Evolutionary conservation across 2,113 vertebrate genomes (phyloP).

Genomic region (Myotis lucifugus): DNA sequence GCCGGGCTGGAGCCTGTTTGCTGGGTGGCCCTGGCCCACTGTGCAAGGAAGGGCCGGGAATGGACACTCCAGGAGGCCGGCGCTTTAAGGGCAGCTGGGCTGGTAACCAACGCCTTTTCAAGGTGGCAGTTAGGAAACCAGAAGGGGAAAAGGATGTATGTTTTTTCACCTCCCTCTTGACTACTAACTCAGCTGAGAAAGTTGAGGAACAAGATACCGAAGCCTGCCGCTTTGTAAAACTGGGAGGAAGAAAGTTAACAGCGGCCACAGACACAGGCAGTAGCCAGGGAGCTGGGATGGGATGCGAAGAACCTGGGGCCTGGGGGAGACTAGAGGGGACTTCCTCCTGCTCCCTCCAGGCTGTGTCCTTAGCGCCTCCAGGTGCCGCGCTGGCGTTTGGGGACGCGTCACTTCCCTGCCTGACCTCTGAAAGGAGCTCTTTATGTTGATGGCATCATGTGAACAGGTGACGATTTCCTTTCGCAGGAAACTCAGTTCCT

Average conservation of each 20-base stretch:
- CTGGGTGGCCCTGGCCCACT: background rate
- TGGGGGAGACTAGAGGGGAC: background rate
- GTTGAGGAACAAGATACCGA: background rate
- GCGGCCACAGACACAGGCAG: background rate
- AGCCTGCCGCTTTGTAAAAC: background rate
- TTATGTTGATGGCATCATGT: too few species aligned
- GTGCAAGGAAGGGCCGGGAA: background rate
- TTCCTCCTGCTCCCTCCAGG: background rate
- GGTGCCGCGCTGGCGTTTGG: accelerated
- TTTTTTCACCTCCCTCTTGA: background rate
- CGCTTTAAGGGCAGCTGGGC: background rate
- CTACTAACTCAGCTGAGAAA: background rate
- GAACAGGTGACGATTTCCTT: background rate
- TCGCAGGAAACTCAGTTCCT: background rate
- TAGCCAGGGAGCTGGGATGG: too few species aligned
- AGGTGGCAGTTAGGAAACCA: background rate
- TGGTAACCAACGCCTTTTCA: background rate
- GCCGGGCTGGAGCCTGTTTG: background rate
- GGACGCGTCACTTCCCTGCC: background rate
- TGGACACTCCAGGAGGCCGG: background rate
- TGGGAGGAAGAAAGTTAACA: background rate
- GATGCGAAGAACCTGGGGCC: background rate
- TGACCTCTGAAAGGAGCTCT: background rate
- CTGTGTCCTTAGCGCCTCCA: background rate
- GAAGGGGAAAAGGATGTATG: too few species aligned